These are phyloP conservation scores for Ailuropoda melanoleuca DNA, from an alignment of 2,113 vertebrate genomes.

Conservation along the genomic window DNA sequence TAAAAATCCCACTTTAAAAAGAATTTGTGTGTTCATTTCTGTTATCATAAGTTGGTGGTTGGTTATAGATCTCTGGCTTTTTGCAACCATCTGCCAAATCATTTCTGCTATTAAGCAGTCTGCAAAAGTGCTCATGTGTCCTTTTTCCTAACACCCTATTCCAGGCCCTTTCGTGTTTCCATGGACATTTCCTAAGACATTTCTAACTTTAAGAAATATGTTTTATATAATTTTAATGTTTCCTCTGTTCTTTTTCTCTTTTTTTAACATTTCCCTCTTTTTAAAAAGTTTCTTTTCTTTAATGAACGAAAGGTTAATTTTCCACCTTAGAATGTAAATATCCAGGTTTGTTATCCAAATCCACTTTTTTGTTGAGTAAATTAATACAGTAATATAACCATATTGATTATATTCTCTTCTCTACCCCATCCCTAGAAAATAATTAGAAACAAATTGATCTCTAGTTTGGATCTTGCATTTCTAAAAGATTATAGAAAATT, in stretches of 20 bases:
- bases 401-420: not conserved
- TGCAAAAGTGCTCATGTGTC: not conserved
- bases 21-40: not conserved
- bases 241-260: not conserved
- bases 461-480: slow-evolving; percentile 1
- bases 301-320: not conserved
- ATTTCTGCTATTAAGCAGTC: not conserved
- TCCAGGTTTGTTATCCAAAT: not conserved
- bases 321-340: not conserved
- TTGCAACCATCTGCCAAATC: not conserved
- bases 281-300: slow-evolving; percentile 3
- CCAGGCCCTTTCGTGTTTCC: not conserved
- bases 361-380: not conserved
- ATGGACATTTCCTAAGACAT: not conserved
- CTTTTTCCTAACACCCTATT: not conserved
- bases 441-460: slow-evolving; percentile 7
- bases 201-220: slow-evolving; percentile 37
- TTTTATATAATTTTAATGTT: slow-evolving; percentile 35
- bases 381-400: not conserved
- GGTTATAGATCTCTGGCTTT: not conserved
- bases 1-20: slow-evolving; percentile 10
- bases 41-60: slow-evolving; percentile 22
- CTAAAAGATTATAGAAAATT: not conserved
- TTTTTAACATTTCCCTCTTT: not conserved
- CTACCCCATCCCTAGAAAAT: not conserved